Percentiles rank a stretch among this genome's conserved stretches.
Evolutionary conservation across 2,888 invertebrate genomes (phyloP).

Genomic region (Eubasilissa splendida): DNA sequence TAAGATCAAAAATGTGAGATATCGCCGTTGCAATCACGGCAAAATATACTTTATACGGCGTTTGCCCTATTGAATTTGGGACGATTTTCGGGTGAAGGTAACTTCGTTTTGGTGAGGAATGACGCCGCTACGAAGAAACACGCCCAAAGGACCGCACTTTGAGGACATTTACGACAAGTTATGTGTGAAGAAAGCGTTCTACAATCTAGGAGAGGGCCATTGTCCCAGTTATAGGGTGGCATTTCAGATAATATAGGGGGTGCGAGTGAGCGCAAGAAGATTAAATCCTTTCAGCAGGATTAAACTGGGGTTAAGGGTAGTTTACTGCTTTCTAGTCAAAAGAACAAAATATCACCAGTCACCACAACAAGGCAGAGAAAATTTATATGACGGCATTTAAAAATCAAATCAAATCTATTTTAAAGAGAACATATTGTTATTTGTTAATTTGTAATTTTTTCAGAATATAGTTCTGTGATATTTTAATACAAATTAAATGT

Average conservation of each 20-base stretch:
- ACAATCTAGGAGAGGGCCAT: constrained; percentile 1
- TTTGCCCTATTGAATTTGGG: background rate
- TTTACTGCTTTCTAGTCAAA: background rate
- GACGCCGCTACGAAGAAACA: constrained; percentile 5
- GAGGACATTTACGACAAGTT: constrained; percentile 23
- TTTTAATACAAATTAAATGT: no score
- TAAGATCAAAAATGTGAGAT: no score
- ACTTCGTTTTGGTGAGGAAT: background rate
- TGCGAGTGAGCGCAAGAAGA: background rate
- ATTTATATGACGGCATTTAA: no score
- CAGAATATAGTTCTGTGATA: no score
- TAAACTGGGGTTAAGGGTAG: background rate
- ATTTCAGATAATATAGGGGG: background rate
- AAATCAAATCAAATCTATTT: no score
- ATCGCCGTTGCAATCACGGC: no score
- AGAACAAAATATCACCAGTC: no score
- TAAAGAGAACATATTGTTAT: no score
- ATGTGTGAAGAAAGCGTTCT: constrained; percentile 5
- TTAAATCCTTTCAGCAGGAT: constrained; percentile 17
- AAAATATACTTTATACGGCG: no score
- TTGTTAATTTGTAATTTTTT: no score
- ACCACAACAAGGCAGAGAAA: no score
- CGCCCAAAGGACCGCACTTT: constrained; percentile 6
- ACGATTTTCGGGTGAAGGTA: background rate
- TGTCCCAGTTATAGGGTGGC: background rate